Base-by-base conservation (phyloP, 2,797 vertebrate species). In the Pterois miles region DNA sequence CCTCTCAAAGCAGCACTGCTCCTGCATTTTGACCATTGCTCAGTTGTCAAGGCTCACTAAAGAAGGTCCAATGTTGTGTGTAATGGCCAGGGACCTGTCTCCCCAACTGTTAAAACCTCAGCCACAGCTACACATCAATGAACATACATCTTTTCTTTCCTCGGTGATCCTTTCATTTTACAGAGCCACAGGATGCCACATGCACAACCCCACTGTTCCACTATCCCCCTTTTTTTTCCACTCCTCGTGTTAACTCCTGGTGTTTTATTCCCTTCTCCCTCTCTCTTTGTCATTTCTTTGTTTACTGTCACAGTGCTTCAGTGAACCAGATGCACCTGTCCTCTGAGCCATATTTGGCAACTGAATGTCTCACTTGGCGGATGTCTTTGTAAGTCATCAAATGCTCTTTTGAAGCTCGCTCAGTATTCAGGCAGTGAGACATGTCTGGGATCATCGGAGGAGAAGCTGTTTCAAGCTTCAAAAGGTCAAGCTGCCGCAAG, bases 401-500 rank as follows among this genome's bases (percentile, higher is more conserved):
- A 89, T 62, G 68, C 50, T 92, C 80, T 87, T 92, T 85, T 87
- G 81, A 90, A 85, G 84, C 78, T 60, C 5, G 65, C 83, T 92
- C 81, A 68, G 90, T 80, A 87, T 91, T 85, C 85, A 78, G 73
- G 71, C 70, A 33, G 64, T 0, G 67, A 76, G 64, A 71, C 85
- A n/a, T 84, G 67, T 57, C 59, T 4, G 36, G 67, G 83, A 90
- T 80, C 78, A 71, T 80, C 81, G 72, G 71, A 82, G 81, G 83
- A 76, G 83, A 90, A 84, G 77, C 50, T 16, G 79, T 78, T 83
- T 85, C 64, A 74, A 85, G 78, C 76, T 25, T 85, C 58, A 36
- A 89, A 90, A 92, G 91, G 88, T 92, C 92, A 88, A 80, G 76
- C 83, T 86, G 87, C 82, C 88, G 88, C 67, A 69, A 86, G 82